Evolutionary conservation across 1,140 invertebrate genomes (phyloP), one percentile per base, ranked within the genome.

Genomic region (Pogonognathellus flavescens): DNA sequence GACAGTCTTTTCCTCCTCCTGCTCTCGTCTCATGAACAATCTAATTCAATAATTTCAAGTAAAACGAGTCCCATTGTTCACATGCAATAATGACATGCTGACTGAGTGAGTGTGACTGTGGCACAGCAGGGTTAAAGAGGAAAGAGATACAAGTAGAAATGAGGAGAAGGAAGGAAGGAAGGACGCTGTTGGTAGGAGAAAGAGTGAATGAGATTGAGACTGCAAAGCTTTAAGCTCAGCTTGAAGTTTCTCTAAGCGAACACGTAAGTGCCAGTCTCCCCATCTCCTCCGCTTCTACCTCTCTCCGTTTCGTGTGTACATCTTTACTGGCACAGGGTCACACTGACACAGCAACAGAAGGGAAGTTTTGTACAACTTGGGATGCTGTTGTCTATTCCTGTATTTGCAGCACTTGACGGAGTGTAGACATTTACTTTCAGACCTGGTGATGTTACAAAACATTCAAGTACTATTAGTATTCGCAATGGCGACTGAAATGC

Each of bases 1-100:
- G 66, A 72, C 66, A 72, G 20, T 22, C 18, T 62, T 62, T 22
- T 72, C 14, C 66, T 72, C 41, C 66, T 72, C 25, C 66, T 41
- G 3, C 25, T 25, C 25, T 72, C 14, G 31, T 72, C 25, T 41
- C 66, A 49, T 41, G 25, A 49, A 25, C 66, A 49, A 72, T 72
- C 66, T 72, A 72, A 72, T 72, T 72, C 66, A 72, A 72, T 72
- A 72, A 72, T 72, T 72, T 72, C 31, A 31, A 72, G 66, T 72
- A 31, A 49, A 72, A 72, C 66, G 66, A 72, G 66, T 72, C 16
- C 41, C 66, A 49, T 72, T 72, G 66, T 72, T 72, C 66, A 31
- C 25, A 72, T 72, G 25, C 25, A 72, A 72, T 72, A 72, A 72
- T 72, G 66, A 72, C 25, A 25, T 49, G 66, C 66, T 72, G 66